Conservation (phyloP, 2,113 vertebrate genomes). For the Myiopsitta monachus region DNA sequence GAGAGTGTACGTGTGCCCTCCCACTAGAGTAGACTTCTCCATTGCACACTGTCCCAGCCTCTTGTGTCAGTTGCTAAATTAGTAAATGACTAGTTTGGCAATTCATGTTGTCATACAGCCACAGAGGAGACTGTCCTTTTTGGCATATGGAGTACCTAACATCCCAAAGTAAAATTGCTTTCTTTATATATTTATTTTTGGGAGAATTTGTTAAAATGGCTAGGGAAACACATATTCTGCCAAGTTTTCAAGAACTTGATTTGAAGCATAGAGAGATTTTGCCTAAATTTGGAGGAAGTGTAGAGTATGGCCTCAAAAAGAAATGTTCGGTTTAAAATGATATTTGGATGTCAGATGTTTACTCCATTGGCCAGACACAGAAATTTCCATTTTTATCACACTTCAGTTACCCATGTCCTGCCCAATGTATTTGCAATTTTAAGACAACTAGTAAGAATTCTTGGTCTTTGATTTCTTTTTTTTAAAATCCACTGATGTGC, state of each 20-base stretch:
- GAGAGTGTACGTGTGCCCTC: neutral
- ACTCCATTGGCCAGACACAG: neutral
- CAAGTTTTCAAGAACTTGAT: neutral
- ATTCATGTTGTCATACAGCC: neutral
- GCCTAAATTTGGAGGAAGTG: neutral
- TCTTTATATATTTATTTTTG: neutral
- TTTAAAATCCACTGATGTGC: neutral
- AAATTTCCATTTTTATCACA: neutral
- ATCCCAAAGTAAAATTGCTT: neutral
- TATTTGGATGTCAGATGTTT: neutral
- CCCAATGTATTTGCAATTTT: neutral
- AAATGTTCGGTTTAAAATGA: neutral
- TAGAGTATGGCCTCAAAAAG: neutral
- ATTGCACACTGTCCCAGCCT: neutral
- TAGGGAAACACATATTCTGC: neutral
- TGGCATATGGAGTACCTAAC: neutral
- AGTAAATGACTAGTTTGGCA: neutral
- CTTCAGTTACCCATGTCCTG: neutral
- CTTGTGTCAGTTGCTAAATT: neutral
- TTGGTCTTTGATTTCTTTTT: accelerated
- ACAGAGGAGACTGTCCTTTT: neutral
- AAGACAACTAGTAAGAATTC: neutral
- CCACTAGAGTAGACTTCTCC: neutral
- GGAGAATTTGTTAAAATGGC: neutral
- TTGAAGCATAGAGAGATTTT: neutral